phyloP scores from a whole-genome alignment of 1,140 invertebrate genomes.

The Lanistes nyassanus region DNA sequence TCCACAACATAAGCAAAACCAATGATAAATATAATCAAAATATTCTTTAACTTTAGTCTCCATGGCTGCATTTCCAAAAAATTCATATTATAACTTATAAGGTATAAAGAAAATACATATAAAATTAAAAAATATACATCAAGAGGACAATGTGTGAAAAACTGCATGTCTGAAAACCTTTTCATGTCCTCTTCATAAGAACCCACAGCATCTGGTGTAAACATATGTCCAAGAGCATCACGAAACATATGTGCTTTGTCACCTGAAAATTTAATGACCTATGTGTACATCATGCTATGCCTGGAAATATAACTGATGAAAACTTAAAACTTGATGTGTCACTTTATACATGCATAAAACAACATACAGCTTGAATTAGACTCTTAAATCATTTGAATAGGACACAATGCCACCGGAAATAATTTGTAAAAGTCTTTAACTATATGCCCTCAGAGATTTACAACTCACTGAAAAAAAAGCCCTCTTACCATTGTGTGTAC shows the following conservation, averaged over 20 bases:
- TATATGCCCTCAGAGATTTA: not conserved
- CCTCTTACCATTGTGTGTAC: not conserved
- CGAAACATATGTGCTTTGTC: conserved; percentile 43
- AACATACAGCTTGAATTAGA: not conserved
- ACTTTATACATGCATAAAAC: not conserved
- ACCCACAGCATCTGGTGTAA: conserved; percentile 40
- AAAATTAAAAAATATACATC: no score
- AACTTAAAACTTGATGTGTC: not conserved
- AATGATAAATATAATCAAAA: no score
- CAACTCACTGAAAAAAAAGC: not conserved
- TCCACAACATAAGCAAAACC: no score
- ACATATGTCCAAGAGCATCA: conserved; percentile 41
- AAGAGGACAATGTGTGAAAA: no score
- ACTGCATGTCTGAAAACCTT: conserved; percentile 24
- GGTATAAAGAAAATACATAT: no score
- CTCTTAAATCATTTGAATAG: not conserved
- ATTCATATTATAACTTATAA: no score
- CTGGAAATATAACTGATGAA: not conserved
- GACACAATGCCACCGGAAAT: not conserved
- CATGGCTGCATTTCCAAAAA: no score
- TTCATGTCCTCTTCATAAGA: conserved; percentile 45
- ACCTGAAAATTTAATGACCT: conserved; percentile 33
- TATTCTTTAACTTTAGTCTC: no score
- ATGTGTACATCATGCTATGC: not conserved
- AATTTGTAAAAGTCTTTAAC: not conserved